Percentiles rank a stretch among this genome's conserved stretches.
Evolutionary conservation across 2,888 invertebrate genomes (phyloP).

Genomic region (Andrena praecox): DNA sequence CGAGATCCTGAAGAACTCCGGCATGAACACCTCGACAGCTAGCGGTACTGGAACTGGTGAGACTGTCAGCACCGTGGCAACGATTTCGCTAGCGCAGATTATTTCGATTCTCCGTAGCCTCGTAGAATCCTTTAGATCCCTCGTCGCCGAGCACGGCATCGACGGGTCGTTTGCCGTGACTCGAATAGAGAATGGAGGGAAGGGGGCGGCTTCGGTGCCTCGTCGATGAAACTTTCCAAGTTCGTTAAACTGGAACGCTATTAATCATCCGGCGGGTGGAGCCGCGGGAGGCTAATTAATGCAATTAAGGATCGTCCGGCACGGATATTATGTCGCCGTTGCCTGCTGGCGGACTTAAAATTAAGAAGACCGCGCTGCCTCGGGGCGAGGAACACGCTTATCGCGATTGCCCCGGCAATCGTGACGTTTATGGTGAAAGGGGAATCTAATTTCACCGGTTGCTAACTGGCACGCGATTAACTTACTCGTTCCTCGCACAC

Average conservation of each 20-base stretch:
- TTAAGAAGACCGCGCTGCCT: constrained; percentile 9
- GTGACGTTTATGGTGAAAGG: not conserved
- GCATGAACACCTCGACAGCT: constrained; percentile 96
- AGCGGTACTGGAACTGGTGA: constrained; percentile 92
- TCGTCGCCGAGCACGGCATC: not conserved
- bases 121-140: constrained; percentile 8
- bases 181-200: constrained; percentile 4
- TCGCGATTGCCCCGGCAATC: constrained; percentile 2
- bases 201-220: not conserved
- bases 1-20: constrained; percentile 97
- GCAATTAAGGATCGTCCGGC: constrained; percentile 49
- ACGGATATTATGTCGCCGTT: constrained; percentile 33
- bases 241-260: constrained; percentile 44
- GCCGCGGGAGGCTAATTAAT: constrained; percentile 53
- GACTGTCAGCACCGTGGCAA: constrained; percentile 12
- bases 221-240: constrained; percentile 46
- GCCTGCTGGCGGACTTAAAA: constrained; percentile 1
- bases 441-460: not conserved
- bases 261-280: constrained; percentile 56
- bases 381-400: not conserved
- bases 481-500: not conserved
- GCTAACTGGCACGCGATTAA: not conserved
- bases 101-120: not conserved
- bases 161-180: not conserved
- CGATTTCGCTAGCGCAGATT: not conserved